These are phyloP conservation scores for Campylorhamphus procurvoides DNA, from an alignment of 2,113 vertebrate species.

Conservation along the genomic window DNA sequence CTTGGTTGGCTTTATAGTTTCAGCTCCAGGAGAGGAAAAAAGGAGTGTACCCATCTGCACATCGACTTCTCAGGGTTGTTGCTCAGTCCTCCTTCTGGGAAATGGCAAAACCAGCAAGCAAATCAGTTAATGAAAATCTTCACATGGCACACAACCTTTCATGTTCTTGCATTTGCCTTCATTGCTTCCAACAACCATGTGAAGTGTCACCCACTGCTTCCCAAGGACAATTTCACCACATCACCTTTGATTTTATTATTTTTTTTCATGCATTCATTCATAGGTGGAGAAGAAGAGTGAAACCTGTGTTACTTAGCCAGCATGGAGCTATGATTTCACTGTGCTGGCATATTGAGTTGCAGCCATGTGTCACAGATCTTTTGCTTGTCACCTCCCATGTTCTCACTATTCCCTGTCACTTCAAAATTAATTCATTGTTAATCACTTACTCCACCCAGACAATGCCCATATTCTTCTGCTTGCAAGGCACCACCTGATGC, in stretches of 20 bases:
- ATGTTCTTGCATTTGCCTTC: background rate
- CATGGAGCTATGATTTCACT: slow-evolving; percentile 33
- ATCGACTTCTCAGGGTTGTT: background rate
- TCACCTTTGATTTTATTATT: background rate
- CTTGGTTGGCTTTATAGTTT: background rate
- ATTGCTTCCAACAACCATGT: background rate
- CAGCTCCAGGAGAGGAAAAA: background rate
- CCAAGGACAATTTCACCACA: background rate
- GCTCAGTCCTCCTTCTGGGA: background rate
- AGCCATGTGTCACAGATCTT: slow-evolving; percentile 62
- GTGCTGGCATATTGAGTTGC: slow-evolving; percentile 40
- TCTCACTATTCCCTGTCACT: background rate
- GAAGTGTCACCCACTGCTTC: slow-evolving; percentile 27
- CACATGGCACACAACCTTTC: background rate
- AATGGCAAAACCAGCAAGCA: background rate
- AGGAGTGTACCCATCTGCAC: accelerated
- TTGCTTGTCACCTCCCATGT: slow-evolving; percentile 50
- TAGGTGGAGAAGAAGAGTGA: background rate
- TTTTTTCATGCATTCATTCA: background rate
- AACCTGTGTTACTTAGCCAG: background rate
- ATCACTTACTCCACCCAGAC: slow-evolving; percentile 41
- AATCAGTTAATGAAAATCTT: background rate
- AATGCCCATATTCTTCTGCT: background rate
- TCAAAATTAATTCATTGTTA: slow-evolving; percentile 50
- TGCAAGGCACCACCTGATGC: background rate